Base-by-base conservation (phyloP, 37 sponge, comb jelly and placozoan genomes). In the Mnemiopsis leidyi region DNA sequence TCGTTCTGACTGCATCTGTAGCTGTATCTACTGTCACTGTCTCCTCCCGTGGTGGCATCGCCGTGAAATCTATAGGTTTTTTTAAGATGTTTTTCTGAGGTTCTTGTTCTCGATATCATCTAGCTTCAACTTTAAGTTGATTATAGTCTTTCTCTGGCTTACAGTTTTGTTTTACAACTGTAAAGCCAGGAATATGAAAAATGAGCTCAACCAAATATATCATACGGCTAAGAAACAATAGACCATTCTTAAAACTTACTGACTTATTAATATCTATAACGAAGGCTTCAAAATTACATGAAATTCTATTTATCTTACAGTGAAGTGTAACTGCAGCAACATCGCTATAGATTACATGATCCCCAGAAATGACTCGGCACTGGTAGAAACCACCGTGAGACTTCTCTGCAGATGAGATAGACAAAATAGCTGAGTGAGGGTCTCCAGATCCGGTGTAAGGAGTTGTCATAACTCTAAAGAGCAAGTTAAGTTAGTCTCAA, bases 301-400 rank as follows among this genome's bases (percentile, higher is more conserved):
- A 48, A 48, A 48, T 13, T 18, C 61, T 48, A 71, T 28, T 5
- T 5, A 29, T 23, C 75, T 71, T 23, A 71, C 75, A 29, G 75
- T 71, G 30, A 29, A 71, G 30, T 7, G 26, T 23, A 25, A 71
- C 75, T 23, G 75, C 5, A 25, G 75, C 75, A 23, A 71, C 75
- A 71, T 71, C 30, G n/a, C 75, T 71, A 18, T 71, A 71, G 20
- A 71, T 71, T n/a, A 28, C 20, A 5, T 29, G 5, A 28, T 71
- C 75, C n/a, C 75, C 75, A 25, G 26, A 29, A 2, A 18, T 28
- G 20, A 28, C 75, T 28, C 30, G 5, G 75, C 75, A 71, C 75
- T 71, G 75, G n/a, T 71, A 71, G n/a, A 71, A 71, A 29, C 75
- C 75, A 13, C 30, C 75, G 75, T 71, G 21, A 71, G 26, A 13